A percentile compares a stretch with the other conserved stretches of the same genome.
phyloP scores from a whole-genome alignment of 1,140 invertebrate genomes.

The Oncopodura yosiiana region DNA sequence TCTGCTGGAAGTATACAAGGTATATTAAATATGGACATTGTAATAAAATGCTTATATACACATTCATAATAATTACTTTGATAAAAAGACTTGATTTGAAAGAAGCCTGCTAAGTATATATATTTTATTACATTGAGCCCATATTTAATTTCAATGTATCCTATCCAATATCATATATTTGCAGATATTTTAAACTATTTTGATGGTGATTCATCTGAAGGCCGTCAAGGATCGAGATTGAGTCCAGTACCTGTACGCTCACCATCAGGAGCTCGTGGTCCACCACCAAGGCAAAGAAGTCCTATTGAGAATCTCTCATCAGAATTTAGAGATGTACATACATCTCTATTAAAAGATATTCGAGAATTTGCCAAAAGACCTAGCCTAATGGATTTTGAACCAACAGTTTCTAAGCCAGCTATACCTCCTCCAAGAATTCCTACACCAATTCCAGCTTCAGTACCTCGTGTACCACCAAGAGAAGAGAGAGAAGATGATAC shows the following conservation, averaged over 20 bases:
- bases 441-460: neutral
- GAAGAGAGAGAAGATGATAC: constrained; percentile 9
- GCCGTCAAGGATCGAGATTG: neutral
- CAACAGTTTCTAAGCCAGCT: neutral
- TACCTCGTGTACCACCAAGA: neutral
- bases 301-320: too few species aligned
- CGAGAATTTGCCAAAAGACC: constrained; percentile 33
- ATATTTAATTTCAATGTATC: too few species aligned
- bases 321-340: constrained; percentile 30
- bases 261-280: neutral
- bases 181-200: too few species aligned
- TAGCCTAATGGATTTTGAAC: neutral
- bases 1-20: constrained; percentile 35
- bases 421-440: neutral
- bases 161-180: too few species aligned
- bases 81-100: too few species aligned
- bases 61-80: too few species aligned
- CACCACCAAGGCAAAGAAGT: too few species aligned
- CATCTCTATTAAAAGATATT: constrained; percentile 33
- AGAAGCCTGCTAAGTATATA: too few species aligned
- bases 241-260: neutral
- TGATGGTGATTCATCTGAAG: constrained; percentile 17
- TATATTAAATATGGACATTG: too few species aligned
- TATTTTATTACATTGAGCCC: too few species aligned
- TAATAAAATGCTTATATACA: too few species aligned